Base-by-base conservation (phyloP, 2,113 vertebrate genomes). In the Lagopus leucura region DNA sequence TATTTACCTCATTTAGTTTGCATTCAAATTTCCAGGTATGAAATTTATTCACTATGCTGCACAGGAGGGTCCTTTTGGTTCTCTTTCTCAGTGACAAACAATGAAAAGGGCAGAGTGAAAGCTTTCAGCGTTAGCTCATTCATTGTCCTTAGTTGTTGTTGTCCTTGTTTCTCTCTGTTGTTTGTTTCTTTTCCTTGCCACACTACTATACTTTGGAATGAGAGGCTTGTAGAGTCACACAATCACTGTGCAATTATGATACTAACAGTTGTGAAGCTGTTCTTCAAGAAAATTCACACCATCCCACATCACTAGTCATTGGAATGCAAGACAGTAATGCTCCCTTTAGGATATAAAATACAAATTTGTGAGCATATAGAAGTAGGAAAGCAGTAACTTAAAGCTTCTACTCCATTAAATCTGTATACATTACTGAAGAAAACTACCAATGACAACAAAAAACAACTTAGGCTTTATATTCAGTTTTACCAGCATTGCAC, bases 341-440 rank as follows among this genome's bases (percentile, higher is more conserved):
- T 91, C 57, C 57, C n/a, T 94, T 85, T 73, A 91, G 27, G 85
- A 81, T 91, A 89, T 67, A 61, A 92, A 80, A 80, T 60, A 75
- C n/a, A 80, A 89, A 75, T 74, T 67, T 92, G n/a, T 17, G 48
- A 86, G 48, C 22, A 86, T 86, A 81, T 12, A 60, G 60, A 72
- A 82, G 21, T 58, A 69, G 73, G 34, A 34, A 89, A 81, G 64
- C 64, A 88, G 47, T 27, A 77, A 58, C 43, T 82, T 86, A 42
- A 88, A 87, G 12, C 7, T 73, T 64, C 36, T 79, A 66, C 32
- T 74, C 50, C 30, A 43, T 71, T 82, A 91, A 80, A 47, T 4
- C 11, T 52, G 6, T 13, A 9, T 21, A 80, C 58, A 63, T 89
- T 34, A 36, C 58, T 55, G 42, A 30, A 57, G 69, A 58, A 66